Percentiles rank a stretch among this genome's conserved stretches.
Evolutionary conservation across 2,113 vertebrate genomes (phyloP).

Genomic region (Laticauda colubrina): DNA sequence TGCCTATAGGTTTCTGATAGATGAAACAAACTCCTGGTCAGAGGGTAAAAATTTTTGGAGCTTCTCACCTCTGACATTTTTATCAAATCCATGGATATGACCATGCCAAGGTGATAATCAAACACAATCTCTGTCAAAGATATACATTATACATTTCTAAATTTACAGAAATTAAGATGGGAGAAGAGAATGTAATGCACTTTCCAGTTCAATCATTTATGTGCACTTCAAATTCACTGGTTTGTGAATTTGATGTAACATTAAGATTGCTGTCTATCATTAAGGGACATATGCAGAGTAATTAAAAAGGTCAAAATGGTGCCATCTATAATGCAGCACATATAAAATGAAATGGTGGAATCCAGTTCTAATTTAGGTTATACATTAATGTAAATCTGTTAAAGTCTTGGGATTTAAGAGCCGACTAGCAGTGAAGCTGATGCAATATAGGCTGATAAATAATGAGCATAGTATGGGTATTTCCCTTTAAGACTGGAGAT

Average conservation of each 20-base stretch:
- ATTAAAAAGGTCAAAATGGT: background rate
- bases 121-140: background rate
- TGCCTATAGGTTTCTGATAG: constrained; percentile 39
- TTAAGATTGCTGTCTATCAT: background rate
- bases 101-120: background rate
- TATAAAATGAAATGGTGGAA: background rate
- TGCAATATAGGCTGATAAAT: too few species aligned
- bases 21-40: background rate
- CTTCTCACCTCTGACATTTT: background rate
- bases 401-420: too few species aligned
- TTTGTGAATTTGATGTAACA: background rate
- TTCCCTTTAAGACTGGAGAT: too few species aligned
- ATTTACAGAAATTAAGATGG: background rate
- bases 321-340: background rate
- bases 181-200: background rate
- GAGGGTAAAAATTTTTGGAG: background rate
- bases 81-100: background rate
- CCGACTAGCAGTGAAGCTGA: too few species aligned
- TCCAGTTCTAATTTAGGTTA: background rate
- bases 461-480: too few species aligned
- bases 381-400: background rate
- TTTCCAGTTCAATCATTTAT: background rate
- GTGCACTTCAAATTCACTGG: background rate
- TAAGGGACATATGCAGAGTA: background rate
- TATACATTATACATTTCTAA: background rate